Evolutionary conservation across 2,888 invertebrate genomes (phyloP), one percentile per base, ranked within the genome.

Genomic region (Melipona bicolor): DNA sequence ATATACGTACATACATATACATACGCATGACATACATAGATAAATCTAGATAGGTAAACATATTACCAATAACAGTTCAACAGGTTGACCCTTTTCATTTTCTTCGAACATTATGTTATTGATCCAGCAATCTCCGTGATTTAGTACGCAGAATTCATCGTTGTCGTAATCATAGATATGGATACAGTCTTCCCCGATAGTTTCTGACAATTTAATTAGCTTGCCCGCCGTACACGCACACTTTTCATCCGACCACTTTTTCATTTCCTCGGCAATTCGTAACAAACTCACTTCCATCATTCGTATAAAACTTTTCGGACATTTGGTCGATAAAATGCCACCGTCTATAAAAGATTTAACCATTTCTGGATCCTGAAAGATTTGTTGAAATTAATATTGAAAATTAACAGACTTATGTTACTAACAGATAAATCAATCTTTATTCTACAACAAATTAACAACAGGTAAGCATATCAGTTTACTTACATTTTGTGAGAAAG

Each of bases 41-140:
- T 5, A 21, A n/a, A 52, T 32, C 43, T 43, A 43, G 9, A 11
- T 43, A 9, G 9, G 11, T 43, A 43, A 43, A 21, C 4, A 15
- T 5, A 61, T 87, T 87, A 91, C 91, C 79, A 92, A 50, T 43
- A 87, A 62, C 50, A 84, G 27, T 59, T 91, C 87, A 0, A 70
- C 11, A 0, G 90, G 87, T 49, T 89, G 65, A 0, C 89, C 91
- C 9, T 72, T 36, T 0, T 85, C 79, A 49, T 90, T 83, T 49
- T 91, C 87, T 9, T 72, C 78, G 65, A 92, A 90, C 89, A 92
- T 87, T 4, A 91, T 80, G 78, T 92, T 92, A 61, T 90, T 90
- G 1, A 86, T 78, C 91, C 91, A 92, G 80, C 90, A 90, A 67
- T 92, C 92, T 0, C 91, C 92, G 27, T 92, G 92, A 83, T 92